Evolutionary conservation across 2,113 vertebrate species (phyloP), one percentile per base, ranked within the genome.

Genomic region (Climacteris rufus): DNA sequence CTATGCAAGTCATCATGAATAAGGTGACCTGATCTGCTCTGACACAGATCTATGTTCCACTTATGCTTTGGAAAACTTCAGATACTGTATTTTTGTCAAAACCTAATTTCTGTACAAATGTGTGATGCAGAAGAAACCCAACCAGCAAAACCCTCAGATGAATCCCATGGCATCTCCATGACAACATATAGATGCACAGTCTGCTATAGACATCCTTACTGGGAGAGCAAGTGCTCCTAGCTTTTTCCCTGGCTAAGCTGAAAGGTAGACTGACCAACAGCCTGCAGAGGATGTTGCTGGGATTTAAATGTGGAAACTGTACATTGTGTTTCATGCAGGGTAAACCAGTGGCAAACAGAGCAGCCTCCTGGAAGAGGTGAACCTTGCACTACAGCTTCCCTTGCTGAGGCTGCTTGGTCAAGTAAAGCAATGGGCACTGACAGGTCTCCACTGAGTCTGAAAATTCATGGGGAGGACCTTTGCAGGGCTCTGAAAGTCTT

Each of bases 21-120:
- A 94, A 96, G 93, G 95, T 96, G 94, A 96, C 94, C 94, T 63
- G 79, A 93, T 96, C 95, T 95, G 79, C 88, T 96, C 92, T 96
- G 95, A 96, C 94, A 97, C 90, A 95, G 92, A 96, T 96, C 93
- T 92, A 40, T 63, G 92, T 96, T 93, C 95, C 85, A 96, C 68
- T 96, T 96, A 74, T 19, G 79, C 87, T 95, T 70, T 83, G 82
- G 87, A 95, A 96, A 94, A 95, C 86, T 91, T 59, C 25, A 44
- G 78, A 71, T 90, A 56, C 88, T 95, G 14, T 95, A 93, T 95
- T 96, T 95, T 88, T 35, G 27, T 90, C 88, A 80, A 90, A 96
- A 85, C 90, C 94, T 91, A 76, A 85, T 96, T 97, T 95, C 93
- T 96, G 50, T 61, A 63, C 39, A 39, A 95, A 83, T 31, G 66